These are phyloP conservation scores for Tetrao urogallus DNA, from an alignment of 2,113 vertebrate species.

Conservation along the genomic window DNA sequence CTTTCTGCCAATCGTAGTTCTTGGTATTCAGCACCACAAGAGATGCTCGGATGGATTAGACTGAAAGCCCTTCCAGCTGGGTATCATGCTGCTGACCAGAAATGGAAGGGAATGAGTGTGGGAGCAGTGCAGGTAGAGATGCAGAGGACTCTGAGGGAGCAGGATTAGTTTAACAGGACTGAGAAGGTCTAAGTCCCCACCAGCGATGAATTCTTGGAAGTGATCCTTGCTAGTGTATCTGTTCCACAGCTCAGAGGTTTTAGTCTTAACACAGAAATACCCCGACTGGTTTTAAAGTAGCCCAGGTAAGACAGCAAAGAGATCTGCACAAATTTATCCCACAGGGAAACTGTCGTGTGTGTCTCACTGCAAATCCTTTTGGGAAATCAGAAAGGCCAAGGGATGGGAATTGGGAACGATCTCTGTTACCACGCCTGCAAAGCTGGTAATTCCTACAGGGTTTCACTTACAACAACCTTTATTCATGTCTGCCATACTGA, in stretches of 20 bases:
- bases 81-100: not conserved
- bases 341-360: not conserved
- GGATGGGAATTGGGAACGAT: not conserved
- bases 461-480: not conserved
- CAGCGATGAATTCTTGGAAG: not conserved
- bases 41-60: not conserved
- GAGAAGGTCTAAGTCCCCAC: no score
- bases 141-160: not conserved
- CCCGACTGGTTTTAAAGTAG: not conserved
- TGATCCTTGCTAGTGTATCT: not conserved
- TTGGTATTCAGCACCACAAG: not conserved
- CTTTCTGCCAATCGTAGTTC: not conserved
- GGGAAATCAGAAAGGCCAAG: not conserved
- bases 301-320: not conserved
- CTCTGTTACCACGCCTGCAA: not conserved
- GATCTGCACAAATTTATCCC: not conserved
- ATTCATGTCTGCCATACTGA: not conserved
- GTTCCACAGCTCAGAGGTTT: not conserved
- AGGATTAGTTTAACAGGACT: not conserved
- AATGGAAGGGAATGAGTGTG: not conserved
- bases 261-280: accelerated
- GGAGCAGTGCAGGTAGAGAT: not conserved
- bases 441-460: constrained; percentile 13
- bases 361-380: not conserved
- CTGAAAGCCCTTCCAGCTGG: not conserved